Base-by-base conservation (phyloP, 2,113 vertebrate genomes). In the Oryzias curvinotus region DNA sequence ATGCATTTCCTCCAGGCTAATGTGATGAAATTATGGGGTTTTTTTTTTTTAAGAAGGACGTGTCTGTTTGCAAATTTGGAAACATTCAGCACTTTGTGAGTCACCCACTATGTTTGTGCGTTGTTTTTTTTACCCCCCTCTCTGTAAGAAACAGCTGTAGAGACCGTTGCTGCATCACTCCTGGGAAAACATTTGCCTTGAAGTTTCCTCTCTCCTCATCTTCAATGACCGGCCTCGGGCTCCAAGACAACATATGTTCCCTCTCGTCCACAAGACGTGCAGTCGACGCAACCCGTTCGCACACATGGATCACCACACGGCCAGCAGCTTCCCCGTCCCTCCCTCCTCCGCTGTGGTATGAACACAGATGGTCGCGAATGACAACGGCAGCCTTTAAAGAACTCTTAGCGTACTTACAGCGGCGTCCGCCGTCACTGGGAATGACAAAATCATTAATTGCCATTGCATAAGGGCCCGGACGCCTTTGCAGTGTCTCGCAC, bases 181-280 rank as follows among this genome's bases (percentile, higher is more conserved):
- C 90, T 87, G 96, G 95, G 96, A 97, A 93, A 93, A 92, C 93
- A 93, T 94, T 96, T 95, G 93, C 96, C 95, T 98, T 96, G 94
- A 96, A 96, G 95, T 95, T 90, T 90, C 90, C 92, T 95, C 93
- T 96, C 94, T 95, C 94, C 94, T 96, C 94, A 96, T 95, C 95
- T 95, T 95, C 94, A 94, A 88, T 95, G 95, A 96, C 95, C 96
- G 95, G 95, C 96, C 91, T 82, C 93, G 91, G 96, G 95, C 95
- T 94, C 92, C 92, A 90, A 95, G 92, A 93, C 93, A 97, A 96
- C 96, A 97, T 96, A 96, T 97, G 96, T 95, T 97, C 94, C 93
- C 94, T 93, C 93, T 91, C 95, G 94, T 95, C 93, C 94, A 94
- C 93, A 86, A 95, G 93, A 95, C 93, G 30, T 42, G 74, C 92